These are phyloP conservation scores for Merluccius polli DNA, from an alignment of 2,797 vertebrate genomes.

Conservation along the genomic window DNA sequence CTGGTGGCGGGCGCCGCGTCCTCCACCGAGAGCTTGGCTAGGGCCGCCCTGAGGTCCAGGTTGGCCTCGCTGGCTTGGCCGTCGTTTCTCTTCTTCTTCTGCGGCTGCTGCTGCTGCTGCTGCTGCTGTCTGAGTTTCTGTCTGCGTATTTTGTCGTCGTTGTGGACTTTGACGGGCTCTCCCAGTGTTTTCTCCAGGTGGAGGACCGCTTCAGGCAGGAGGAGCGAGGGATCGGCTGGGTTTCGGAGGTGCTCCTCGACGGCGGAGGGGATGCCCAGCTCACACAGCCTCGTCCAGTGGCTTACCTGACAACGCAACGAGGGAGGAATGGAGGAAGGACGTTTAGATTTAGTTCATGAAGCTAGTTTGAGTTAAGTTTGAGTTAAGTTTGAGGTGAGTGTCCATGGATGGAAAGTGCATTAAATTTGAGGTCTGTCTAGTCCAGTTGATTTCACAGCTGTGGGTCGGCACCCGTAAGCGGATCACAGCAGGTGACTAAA, in stretches of 20 bases:
- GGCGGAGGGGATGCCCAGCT: constrained; percentile 86
- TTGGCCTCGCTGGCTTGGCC: constrained; percentile 29
- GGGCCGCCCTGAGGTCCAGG: constrained; percentile 80
- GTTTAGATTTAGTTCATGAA: too few relatives aligned
- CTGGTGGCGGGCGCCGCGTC: constrained; percentile 67
- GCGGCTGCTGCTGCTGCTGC: neutral
- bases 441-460: neutral
- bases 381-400: too few relatives aligned
- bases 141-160: constrained; percentile 93
- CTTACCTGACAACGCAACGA: constrained; percentile 78
- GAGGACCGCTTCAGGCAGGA: constrained; percentile 77
- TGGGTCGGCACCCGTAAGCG: neutral
- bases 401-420: neutral
- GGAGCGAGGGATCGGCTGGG: constrained; percentile 46
- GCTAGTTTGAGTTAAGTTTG: too few relatives aligned
- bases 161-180: constrained; percentile 93
- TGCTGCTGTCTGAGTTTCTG: constrained; percentile 83
- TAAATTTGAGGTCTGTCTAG: neutral
- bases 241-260: constrained; percentile 80
- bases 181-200: constrained; percentile 83
- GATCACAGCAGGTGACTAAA: neutral
- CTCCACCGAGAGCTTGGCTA: constrained; percentile 78
- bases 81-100: constrained; percentile 50
- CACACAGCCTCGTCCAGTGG: constrained; percentile 95
- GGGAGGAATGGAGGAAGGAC: neutral